phyloP scores from a whole-genome alignment of 2,113 vertebrate species.

The Pycnonotus jocosus region DNA sequence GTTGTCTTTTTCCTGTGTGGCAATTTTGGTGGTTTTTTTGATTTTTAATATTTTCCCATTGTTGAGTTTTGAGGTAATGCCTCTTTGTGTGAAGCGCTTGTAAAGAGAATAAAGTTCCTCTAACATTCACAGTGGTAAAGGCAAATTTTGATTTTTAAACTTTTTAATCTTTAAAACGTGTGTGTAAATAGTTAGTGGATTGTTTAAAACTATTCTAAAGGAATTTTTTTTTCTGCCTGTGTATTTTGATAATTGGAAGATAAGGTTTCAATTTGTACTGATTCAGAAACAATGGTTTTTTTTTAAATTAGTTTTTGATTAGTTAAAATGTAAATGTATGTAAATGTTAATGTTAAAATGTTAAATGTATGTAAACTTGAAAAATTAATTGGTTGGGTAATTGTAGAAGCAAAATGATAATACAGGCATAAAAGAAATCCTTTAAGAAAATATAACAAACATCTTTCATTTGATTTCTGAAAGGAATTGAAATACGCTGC shows the following conservation, averaged over 20 bases:
- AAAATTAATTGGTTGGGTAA: neutral
- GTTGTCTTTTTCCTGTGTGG: neutral
- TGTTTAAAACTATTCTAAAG: neutral
- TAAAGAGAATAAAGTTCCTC: neutral
- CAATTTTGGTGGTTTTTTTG: neutral
- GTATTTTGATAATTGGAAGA: neutral
- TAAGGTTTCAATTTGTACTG: neutral
- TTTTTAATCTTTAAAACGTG: neutral
- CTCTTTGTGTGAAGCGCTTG: neutral
- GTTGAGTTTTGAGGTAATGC: neutral
- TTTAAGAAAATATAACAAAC: neutral
- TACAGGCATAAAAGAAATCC: neutral
- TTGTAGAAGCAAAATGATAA: neutral
- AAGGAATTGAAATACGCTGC: neutral
- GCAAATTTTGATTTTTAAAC: neutral
- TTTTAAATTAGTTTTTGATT: neutral
- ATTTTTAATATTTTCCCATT: neutral
- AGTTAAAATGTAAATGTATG: neutral
- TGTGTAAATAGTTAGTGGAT: accelerated
- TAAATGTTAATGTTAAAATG: too few relatives aligned
- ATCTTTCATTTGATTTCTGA: neutral
- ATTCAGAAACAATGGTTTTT: neutral
- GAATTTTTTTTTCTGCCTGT: neutral
- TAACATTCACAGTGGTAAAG: neutral
- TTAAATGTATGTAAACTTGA: neutral